Conservation (phyloP, 2,888 invertebrate genomes). For the Nomada flava region DNA sequence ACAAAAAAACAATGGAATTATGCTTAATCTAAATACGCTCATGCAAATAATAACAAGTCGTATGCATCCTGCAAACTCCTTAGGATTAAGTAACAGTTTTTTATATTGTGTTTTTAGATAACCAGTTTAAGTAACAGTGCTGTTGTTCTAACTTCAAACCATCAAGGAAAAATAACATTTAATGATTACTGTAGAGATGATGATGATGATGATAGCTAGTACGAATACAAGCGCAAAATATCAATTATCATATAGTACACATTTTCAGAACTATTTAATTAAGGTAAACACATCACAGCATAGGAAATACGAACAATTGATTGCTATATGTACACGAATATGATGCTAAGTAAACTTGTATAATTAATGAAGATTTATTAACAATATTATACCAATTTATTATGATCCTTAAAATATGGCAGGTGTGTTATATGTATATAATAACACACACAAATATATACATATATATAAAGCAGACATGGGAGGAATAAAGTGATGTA, state of each 20-base stretch:
- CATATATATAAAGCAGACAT: slow-evolving; percentile 71
- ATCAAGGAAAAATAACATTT: slow-evolving; percentile 63
- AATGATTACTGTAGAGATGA: slow-evolving; percentile 63
- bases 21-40: slow-evolving; percentile 77
- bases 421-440: slow-evolving; percentile 78
- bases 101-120: slow-evolving; percentile 70
- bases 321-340: slow-evolving; percentile 69
- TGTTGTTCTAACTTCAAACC: slow-evolving; percentile 64
- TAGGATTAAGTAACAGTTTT: slow-evolving; percentile 76
- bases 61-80: slow-evolving; percentile 71
- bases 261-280: slow-evolving; percentile 66
- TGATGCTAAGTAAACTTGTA: slow-evolving; percentile 69
- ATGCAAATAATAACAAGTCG: slow-evolving; percentile 73
- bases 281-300: slow-evolving; percentile 62
- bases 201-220: slow-evolving; percentile 55
- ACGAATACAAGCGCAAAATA: slow-evolving; percentile 71
- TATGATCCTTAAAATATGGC: slow-evolving; percentile 74
- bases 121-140: slow-evolving; percentile 60
- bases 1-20: slow-evolving; percentile 35
- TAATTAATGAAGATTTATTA: slow-evolving; percentile 75
- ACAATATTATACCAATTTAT: slow-evolving; percentile 73
- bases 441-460: slow-evolving; percentile 71
- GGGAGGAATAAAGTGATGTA: slow-evolving; percentile 74
- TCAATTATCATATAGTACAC: slow-evolving; percentile 66
- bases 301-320: slow-evolving; percentile 65